Conservation (phyloP, 2,113 vertebrate species). For the Cyphomyrus plagiostoma region DNA sequence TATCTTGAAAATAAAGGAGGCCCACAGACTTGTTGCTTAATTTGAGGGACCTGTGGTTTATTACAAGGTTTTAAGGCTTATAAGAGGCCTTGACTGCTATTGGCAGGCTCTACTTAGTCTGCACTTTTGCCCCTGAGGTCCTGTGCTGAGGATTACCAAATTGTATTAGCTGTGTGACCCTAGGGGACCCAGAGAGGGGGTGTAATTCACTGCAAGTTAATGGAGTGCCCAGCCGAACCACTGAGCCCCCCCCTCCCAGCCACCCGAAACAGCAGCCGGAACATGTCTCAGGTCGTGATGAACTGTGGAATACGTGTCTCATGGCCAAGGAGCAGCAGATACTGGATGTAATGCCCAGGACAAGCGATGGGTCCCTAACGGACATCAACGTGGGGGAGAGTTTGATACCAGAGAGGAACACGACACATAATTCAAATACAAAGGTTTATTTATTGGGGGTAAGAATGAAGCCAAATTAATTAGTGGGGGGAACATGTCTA, state of each 20-base stretch:
- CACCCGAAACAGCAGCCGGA: not conserved
- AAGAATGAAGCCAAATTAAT: not conserved
- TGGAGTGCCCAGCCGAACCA: not conserved
- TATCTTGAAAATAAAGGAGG: not conserved
- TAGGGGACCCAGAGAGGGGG: not conserved
- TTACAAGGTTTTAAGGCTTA: conserved; percentile 1
- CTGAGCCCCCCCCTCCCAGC: not conserved
- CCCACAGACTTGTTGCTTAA: not conserved
- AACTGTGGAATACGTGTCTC: not conserved
- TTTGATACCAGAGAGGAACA: not conserved
- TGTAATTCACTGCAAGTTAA: not conserved
- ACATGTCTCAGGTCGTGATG: not conserved
- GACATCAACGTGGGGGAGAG: not conserved
- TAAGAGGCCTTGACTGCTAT: not conserved
- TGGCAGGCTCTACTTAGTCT: not conserved
- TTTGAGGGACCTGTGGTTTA: not conserved
- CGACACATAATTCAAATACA: not conserved
- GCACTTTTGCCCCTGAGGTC: not conserved
- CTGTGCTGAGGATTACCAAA: not conserved
- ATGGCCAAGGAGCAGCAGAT: too few relatives aligned
- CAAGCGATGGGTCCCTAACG: not conserved
- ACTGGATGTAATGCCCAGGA: not conserved
- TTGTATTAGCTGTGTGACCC: not conserved
- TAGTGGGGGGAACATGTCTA: not conserved
- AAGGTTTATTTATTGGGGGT: not conserved